A percentile compares a stretch with the other conserved stretches of the same genome.
Conservation (phyloP, 2,113 vertebrate genomes). For the Daubentonia madagascariensis region DNA sequence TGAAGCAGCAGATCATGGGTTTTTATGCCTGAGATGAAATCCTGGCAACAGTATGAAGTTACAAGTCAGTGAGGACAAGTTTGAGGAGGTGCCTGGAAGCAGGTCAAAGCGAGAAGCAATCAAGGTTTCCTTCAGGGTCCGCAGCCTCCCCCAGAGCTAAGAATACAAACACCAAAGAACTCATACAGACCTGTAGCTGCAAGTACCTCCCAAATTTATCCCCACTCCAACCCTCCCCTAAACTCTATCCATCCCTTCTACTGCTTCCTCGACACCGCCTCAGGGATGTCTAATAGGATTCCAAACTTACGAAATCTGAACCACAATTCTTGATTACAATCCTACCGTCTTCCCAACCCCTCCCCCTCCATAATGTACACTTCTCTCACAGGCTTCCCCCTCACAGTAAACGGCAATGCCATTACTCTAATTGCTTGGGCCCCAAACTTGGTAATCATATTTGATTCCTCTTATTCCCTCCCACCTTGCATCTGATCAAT, state of each 20-base stretch:
- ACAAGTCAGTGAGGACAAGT: background rate
- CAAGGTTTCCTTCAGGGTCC: background rate
- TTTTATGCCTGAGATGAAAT: background rate
- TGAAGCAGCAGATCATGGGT: background rate
- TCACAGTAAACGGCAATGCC: background rate
- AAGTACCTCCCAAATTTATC: background rate
- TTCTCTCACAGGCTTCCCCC: background rate
- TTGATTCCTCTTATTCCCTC: background rate
- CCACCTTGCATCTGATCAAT: background rate
- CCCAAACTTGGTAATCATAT: background rate
- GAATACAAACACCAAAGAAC: background rate
- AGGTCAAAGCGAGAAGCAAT: background rate
- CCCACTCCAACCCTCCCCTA: fast-evolving
- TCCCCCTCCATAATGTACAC: fast-evolving
- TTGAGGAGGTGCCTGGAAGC: background rate
- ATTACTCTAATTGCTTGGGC: background rate
- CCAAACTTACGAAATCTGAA: background rate
- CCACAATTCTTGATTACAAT: background rate
- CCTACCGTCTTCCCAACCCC: no score
- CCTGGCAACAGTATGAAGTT: background rate
- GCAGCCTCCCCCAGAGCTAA: background rate
- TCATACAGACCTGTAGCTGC: fast-evolving
- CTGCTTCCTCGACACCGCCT: background rate
- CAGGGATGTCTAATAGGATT: background rate
- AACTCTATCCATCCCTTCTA: background rate